Base-by-base conservation (phyloP, 2,888 invertebrate genomes). In the Dichetophora obliterata region DNA sequence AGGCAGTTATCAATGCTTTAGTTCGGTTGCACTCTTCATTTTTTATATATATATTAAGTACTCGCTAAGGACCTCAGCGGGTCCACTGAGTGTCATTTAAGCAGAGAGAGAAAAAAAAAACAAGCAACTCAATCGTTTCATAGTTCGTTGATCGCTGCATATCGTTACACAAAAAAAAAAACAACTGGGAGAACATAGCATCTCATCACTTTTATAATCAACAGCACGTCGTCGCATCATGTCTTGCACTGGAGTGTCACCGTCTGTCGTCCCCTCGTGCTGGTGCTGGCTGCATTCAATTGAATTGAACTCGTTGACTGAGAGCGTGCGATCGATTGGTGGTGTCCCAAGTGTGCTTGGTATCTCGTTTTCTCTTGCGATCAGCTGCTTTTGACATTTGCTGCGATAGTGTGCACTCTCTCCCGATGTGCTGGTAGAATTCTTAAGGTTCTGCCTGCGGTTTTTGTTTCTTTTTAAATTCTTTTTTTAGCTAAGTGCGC, bases 291-390 rank as follows among this genome's bases (percentile, higher is more conserved):
- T 50, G 52, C 6, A 16, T 61, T 8, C 52, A n/a, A 22, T 27
- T 22, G 57, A 16, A 52, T 14, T 50, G 65, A 37, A 31, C 48
- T 48, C 31, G 68, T 57, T 31, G 57, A 14, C 16, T 37, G 54
- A 37, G 43, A 22, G 22, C 43, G 34, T 59, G 31, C 43, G 31
- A 27, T 43, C 61, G 54, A 34, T 22, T 19, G 74, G 11, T 37
- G 14, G 59, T 50, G 68, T 43, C 54, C 43, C 75, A 69, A 52
- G 43, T 8, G 34, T 31, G 27, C 57, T 68, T 68, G 48, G 79
- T 80, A 77, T 75, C 78, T 78, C 72, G 76, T 76, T 81, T 65
- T 59, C 75, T n/a, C 34, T 65, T 71, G 37, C 59, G 75, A 63
- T 77, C 75, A 66, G 31, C 77, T 75, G 65, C 34, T 69, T 68